Conservation (phyloP, 2,113 vertebrate genomes). For the Struthio camelus region DNA sequence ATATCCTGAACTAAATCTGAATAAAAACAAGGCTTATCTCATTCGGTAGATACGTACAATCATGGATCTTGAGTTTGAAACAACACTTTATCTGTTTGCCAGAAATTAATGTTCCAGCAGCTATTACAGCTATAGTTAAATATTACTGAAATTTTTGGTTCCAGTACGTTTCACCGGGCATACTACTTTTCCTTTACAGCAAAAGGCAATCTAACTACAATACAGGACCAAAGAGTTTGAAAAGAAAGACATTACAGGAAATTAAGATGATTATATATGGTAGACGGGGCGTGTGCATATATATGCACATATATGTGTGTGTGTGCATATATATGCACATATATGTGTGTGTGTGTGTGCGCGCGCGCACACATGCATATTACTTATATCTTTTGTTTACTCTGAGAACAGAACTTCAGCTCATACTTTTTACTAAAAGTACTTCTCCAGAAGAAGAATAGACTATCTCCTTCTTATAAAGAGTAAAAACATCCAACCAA, state of each 20-base stretch:
- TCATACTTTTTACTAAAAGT: neutral
- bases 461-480: neutral
- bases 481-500: neutral
- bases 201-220: neutral
- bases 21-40: neutral
- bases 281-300: accelerated
- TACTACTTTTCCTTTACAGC: neutral
- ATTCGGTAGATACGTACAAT: neutral
- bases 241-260: neutral
- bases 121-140: neutral
- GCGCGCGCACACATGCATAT: neutral
- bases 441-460: neutral
- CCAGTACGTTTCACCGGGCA: neutral
- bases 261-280: neutral
- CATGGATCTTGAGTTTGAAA: neutral
- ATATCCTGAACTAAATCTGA: neutral
- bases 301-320: too few species aligned
- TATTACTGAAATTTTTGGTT: neutral
- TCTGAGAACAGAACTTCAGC: neutral
- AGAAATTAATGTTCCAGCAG: neutral
- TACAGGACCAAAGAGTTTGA: neutral
- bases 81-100: neutral
- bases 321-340: too few species aligned
- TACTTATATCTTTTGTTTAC: neutral
- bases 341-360: neutral